Percentiles rank a stretch among this genome's conserved stretches.
Evolutionary conservation across 2,113 vertebrate genomes (phyloP).

Genomic region (Cavia aperea): DNA sequence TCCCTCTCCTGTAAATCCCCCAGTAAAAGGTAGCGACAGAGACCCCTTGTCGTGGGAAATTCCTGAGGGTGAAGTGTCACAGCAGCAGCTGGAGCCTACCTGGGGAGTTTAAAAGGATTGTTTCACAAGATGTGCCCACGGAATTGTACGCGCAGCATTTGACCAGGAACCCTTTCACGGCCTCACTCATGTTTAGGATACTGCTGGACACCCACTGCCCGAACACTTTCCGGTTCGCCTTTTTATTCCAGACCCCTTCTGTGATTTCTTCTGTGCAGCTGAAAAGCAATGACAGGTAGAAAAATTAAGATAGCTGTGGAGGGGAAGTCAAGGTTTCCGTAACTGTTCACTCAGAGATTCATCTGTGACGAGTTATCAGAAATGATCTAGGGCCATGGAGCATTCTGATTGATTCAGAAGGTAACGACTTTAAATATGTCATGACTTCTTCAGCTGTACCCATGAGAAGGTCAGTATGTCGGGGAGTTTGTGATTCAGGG

Average conservation of each 20-base stretch:
- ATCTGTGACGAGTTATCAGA: not conserved
- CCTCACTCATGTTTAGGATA: slow-evolving; percentile 56
- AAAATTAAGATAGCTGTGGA: not conserved
- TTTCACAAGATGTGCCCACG: slow-evolving; percentile 74
- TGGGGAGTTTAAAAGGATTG: slow-evolving; percentile 67
- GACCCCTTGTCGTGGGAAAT: not conserved
- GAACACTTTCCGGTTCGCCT: slow-evolving; percentile 62
- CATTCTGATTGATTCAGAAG: not conserved
- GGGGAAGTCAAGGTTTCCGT: not conserved
- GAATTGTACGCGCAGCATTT: slow-evolving; percentile 83
- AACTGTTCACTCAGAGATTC: not conserved
- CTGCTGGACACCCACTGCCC: slow-evolving; percentile 79
- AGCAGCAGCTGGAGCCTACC: slow-evolving; percentile 56
- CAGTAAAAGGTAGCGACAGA: accelerated
- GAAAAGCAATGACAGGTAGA: slow-evolving; percentile 54
- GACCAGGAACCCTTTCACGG: slow-evolving; percentile 49
- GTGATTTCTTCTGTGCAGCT: slow-evolving; percentile 79
- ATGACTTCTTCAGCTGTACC: not conserved
- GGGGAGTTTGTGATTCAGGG: not conserved
- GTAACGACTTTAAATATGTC: not conserved
- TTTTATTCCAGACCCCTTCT: slow-evolving; percentile 70
- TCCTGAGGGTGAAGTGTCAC: not conserved
- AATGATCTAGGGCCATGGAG: slow-evolving; percentile 3
- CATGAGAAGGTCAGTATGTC: not conserved
- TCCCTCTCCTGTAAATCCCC: not conserved